phyloP scores from a whole-genome alignment of 2,888 invertebrate species.

The Pyrrhosoma nymphula region DNA sequence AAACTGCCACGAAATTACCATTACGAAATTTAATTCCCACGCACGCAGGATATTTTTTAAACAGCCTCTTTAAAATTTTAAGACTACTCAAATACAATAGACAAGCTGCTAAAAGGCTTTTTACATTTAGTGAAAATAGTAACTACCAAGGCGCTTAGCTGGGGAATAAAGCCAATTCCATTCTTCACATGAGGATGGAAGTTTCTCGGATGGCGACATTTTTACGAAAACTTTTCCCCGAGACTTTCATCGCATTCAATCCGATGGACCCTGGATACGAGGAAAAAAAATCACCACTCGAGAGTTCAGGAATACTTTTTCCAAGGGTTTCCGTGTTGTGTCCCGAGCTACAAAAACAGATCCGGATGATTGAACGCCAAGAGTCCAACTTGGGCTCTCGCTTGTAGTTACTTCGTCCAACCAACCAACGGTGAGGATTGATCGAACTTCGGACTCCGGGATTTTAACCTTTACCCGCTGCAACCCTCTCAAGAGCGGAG shows the following conservation, averaged over 20 bases:
- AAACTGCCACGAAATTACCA: no score
- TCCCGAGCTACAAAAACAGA: not conserved
- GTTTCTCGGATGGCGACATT: not conserved
- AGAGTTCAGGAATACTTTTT: not conserved
- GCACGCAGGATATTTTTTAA: no score
- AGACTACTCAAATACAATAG: no score
- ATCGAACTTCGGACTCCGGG: slow-evolving; percentile 39
- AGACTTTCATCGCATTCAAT: not conserved
- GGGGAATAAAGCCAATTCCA: not conserved
- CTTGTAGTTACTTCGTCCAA: not conserved
- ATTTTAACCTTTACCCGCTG: slow-evolving; percentile 33
- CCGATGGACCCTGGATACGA: not conserved
- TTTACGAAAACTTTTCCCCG: not conserved
- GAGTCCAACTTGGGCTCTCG: slow-evolving; percentile 20
- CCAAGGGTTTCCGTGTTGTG: not conserved
- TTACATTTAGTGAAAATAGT: not conserved
- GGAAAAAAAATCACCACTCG: not conserved
- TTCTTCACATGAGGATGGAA: not conserved
- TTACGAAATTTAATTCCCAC: no score
- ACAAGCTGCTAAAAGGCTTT: not conserved
- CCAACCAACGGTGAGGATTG: not conserved
- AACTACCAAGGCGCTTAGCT: not conserved
- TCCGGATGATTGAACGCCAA: slow-evolving; percentile 13
- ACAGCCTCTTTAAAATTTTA: no score
- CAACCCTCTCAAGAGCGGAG: not conserved